These are phyloP conservation scores for Pollenia amentaria DNA, from an alignment of 2,888 invertebrate genomes.

Conservation along the genomic window DNA sequence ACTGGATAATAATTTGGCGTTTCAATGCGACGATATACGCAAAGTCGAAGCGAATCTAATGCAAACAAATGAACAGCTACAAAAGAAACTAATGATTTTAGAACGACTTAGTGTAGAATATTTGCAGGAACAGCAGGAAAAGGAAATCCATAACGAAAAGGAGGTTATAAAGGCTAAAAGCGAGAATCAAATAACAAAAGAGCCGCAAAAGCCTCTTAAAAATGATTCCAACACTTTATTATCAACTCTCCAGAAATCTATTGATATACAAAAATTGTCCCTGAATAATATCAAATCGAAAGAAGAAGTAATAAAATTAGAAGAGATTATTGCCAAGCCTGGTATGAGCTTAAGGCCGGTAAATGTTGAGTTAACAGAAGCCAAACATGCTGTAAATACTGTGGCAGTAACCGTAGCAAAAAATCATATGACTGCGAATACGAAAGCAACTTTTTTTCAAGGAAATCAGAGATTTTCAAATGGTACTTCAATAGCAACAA, in stretches of 20 bases:
- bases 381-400: not conserved
- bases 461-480: conserved; percentile 26
- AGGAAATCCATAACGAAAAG: not conserved
- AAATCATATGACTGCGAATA: not conserved
- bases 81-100: conserved; percentile 86
- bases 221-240: conserved; percentile 40
- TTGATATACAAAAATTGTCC: conserved; percentile 55
- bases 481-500: conserved; percentile 21
- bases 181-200: conserved; percentile 24
- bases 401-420: not conserved
- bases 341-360: not conserved
- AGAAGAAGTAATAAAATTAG: conserved; percentile 73
- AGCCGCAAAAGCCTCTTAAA: conserved; percentile 23
- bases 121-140: conserved; percentile 68
- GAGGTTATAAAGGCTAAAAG: not conserved
- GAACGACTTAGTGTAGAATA: conserved; percentile 86
- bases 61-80: conserved; percentile 86
- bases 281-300: conserved; percentile 72
- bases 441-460: not conserved
- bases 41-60: conserved; percentile 85
- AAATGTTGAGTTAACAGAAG: not conserved
- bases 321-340: conserved; percentile 75
- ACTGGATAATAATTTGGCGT: conserved; percentile 86
- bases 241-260: conserved; percentile 43
- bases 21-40: conserved; percentile 86